These are phyloP conservation scores for Sipha maydis DNA, from an alignment of 2,888 invertebrate genomes.

Conservation along the genomic window DNA sequence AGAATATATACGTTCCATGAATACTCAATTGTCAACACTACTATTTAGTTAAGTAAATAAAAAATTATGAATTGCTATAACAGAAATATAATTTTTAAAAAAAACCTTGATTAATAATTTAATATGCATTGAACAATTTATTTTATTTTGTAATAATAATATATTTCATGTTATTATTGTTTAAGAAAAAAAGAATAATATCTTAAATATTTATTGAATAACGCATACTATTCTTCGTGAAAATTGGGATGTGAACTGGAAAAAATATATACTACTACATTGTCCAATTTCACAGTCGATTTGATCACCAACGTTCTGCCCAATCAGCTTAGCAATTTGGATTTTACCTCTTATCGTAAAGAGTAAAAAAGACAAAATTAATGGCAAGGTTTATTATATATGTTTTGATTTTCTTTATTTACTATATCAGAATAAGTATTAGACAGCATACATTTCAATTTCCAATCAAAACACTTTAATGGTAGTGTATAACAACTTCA, in stretches of 20 bases:
- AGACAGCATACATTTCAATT: neutral
- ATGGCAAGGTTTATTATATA: constrained; percentile 3
- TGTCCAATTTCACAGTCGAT: constrained; percentile 60
- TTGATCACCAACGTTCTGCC: constrained; percentile 50
- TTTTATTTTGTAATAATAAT: neutral
- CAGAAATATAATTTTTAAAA: no score
- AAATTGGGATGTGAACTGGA: constrained; percentile 58
- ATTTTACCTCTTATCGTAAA: constrained; percentile 46
- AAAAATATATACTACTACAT: constrained; percentile 44
- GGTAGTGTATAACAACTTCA: neutral
- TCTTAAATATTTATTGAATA: constrained; percentile 55
- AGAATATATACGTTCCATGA: no score
- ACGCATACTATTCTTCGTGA: constrained; percentile 30
- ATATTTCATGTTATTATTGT: neutral
- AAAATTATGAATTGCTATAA: no score
- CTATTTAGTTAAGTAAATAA: no score
- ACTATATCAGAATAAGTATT: neutral
- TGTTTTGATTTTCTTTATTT: constrained; percentile 28
- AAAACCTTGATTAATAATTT: neutral
- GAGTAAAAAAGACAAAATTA: neutral
- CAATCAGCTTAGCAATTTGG: constrained; percentile 50
- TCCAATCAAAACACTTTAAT: neutral
- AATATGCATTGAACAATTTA: neutral
- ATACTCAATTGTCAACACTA: no score
- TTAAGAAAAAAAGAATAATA: constrained; percentile 34